A percentile compares a stretch with the other conserved stretches of the same genome.
Conservation (phyloP, 2,797 vertebrate genomes). For the Urocyon cinereoargenteus region DNA sequence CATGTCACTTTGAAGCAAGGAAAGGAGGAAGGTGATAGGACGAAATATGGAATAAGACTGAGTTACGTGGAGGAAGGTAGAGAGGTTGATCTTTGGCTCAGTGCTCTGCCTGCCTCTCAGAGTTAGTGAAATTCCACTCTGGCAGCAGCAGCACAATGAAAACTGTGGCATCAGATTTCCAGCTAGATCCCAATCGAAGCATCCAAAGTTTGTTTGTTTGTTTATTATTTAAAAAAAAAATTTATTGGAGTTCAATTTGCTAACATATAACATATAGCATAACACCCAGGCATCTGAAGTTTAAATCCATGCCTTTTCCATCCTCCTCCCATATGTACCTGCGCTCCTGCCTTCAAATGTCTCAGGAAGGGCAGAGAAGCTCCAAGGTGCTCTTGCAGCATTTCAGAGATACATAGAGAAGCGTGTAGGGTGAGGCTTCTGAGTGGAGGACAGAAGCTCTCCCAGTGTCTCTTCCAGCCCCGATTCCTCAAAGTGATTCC, state of each 20-base stretch:
- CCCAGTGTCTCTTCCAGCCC: neutral
- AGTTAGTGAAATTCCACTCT: conserved; percentile 7
- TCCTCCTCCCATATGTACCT: neutral
- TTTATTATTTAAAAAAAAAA: too few relatives aligned
- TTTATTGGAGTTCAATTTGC: too few relatives aligned
- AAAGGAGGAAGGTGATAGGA: neutral
- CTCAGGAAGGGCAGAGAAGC: neutral
- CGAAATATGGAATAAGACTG: neutral
- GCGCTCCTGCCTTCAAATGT: neutral
- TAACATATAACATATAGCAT: too few relatives aligned
- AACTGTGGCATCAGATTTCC: neutral
- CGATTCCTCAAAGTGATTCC: neutral
- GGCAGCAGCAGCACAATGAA: neutral
- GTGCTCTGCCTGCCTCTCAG: neutral
- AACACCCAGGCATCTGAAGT: too few relatives aligned
- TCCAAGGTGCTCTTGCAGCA: neutral
- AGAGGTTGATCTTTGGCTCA: neutral
- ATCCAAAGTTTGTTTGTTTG: neutral
- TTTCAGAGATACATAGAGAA: neutral
- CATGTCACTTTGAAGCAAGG: neutral
- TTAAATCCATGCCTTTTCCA: neutral
- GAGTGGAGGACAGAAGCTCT: neutral
- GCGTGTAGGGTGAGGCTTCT: neutral
- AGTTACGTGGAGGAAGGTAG: neutral
- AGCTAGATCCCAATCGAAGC: neutral